Evolutionary conservation across 2,113 vertebrate species (phyloP).

Genomic region (Nesogale talazaci): DNA sequence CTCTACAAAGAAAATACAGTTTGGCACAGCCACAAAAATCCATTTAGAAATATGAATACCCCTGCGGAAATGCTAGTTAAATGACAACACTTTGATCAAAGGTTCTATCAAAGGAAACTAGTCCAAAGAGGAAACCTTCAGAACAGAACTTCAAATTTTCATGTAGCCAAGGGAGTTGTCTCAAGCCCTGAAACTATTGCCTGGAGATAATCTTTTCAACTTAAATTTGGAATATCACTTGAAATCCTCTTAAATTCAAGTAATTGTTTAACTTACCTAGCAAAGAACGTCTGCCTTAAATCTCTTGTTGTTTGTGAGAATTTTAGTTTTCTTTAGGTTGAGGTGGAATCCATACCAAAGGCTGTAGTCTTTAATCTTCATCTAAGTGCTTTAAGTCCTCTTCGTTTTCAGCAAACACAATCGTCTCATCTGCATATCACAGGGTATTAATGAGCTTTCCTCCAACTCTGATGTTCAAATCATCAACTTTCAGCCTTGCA

Average conservation of each 20-base stretch:
- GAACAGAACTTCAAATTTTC: neutral
- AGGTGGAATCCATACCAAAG: no score
- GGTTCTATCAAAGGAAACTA: neutral
- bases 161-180: neutral
- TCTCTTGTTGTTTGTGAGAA: neutral
- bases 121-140: neutral
- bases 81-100: neutral
- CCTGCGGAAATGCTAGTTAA: no score
- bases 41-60: no score
- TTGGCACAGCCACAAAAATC: no score
- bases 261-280: neutral
- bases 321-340: no score
- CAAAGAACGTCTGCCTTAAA: neutral
- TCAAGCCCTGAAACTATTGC: neutral
- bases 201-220: neutral
- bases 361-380: no score
- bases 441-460: no score
- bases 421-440: no score
- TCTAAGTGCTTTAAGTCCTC: no score
- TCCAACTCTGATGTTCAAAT: no score
- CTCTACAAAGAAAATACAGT: no score
- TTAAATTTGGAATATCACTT: neutral
- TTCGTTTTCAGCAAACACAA: no score
- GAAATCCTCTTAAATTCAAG: neutral
- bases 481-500: neutral